phyloP scores from a whole-genome alignment of 2,113 vertebrate species.

The Mystacornis crossleyi region DNA sequence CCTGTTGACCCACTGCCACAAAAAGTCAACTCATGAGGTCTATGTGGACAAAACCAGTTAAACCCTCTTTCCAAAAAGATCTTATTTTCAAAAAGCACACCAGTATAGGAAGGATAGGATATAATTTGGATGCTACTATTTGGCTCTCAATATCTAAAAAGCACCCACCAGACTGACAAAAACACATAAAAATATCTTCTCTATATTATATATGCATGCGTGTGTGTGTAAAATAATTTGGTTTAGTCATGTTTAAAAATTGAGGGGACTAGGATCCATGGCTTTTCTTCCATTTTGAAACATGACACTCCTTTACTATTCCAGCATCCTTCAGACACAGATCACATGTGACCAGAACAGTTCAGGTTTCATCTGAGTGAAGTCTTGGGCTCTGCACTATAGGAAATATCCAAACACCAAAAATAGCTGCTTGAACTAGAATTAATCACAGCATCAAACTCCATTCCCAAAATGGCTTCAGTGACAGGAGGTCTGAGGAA shows the following conservation, averaged over 20 bases:
- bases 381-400: not conserved
- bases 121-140: not conserved
- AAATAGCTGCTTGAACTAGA: conserved; percentile 33
- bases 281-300: not conserved
- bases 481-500: not conserved
- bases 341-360: not conserved
- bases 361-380: conserved; percentile 7
- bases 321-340: not conserved
- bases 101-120: not conserved
- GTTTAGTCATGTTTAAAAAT: not conserved
- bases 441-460: not conserved
- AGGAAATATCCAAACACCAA: conserved; percentile 5
- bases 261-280: not conserved
- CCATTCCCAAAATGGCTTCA: conserved; percentile 3
- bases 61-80: not conserved
- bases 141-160: not conserved
- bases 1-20: not conserved
- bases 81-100: not conserved
- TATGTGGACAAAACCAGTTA: not conserved
- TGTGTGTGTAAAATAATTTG: not conserved
- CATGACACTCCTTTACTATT: not conserved
- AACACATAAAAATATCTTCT: not conserved
- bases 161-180: not conserved
- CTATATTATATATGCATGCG: not conserved
- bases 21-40: not conserved